Conservation (phyloP, 2,888 invertebrate genomes). For the Caprella mutica region DNA sequence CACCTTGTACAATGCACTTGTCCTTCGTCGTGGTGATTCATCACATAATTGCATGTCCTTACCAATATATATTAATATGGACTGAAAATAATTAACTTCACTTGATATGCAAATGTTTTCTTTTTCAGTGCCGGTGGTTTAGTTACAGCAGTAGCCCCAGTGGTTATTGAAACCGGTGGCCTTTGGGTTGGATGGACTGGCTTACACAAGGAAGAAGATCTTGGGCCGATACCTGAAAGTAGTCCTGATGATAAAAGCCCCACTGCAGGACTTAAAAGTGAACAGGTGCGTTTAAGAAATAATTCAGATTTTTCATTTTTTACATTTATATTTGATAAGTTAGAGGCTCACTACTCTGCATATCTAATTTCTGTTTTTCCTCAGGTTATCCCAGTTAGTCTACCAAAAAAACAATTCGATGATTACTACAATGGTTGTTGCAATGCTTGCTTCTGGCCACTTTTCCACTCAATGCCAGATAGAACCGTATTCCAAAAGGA, state of each 20-base stretch:
- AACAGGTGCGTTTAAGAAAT: constrained; percentile 37
- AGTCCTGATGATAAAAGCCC: constrained; percentile 40
- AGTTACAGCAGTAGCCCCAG: constrained; percentile 43
- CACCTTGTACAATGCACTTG: too few species aligned
- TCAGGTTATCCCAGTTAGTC: constrained; percentile 39
- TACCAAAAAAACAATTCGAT: constrained; percentile 39
- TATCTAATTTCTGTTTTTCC: too few species aligned
- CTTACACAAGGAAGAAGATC: constrained; percentile 37
- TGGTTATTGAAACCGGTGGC: constrained; percentile 42
- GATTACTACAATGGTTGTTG: constrained; percentile 43
- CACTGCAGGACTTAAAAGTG: constrained; percentile 40
- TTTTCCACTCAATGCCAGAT: constrained; percentile 44
- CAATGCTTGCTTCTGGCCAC: constrained; percentile 44
- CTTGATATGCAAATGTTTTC: too few species aligned
- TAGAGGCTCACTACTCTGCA: too few species aligned
- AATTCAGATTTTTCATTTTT: background rate
- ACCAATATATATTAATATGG: too few species aligned
- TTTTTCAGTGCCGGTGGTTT: constrained; percentile 41
- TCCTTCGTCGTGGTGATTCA: too few species aligned
- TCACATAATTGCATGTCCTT: too few species aligned
- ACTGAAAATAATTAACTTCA: too few species aligned
- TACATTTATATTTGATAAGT: background rate
- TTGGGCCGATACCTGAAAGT: constrained; percentile 41
- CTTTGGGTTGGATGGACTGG: constrained; percentile 45
- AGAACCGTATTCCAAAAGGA: constrained; percentile 41